A percentile compares a stretch with the other conserved stretches of the same genome.
phyloP scores from a whole-genome alignment of 1,140 invertebrate species.

The Batillaria attramentaria region DNA sequence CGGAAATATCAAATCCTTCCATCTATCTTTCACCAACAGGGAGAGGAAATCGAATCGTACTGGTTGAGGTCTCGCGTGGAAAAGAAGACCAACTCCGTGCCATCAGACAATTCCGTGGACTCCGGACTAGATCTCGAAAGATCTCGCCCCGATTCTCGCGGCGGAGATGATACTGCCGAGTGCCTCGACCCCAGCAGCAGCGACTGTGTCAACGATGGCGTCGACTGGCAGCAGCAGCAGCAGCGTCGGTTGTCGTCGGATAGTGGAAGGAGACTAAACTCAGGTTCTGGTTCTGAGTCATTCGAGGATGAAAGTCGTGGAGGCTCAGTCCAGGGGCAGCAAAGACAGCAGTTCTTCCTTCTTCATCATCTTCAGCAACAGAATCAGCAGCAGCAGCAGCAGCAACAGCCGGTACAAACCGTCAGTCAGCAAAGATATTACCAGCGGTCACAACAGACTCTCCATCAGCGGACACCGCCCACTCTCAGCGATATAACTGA shows the following conservation, averaged over 20 bases:
- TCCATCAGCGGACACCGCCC: background rate
- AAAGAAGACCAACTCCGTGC: constrained; percentile 1
- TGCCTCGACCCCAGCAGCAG: background rate
- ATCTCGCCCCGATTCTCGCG: background rate
- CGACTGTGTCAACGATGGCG: background rate
- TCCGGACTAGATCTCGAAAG: constrained; percentile 21
- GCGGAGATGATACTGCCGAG: constrained; percentile 5
- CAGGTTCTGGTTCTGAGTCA: background rate
- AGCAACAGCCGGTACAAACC: background rate
- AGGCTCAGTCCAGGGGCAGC: background rate
- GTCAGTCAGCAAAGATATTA: constrained; percentile 4
- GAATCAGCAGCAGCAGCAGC: background rate
- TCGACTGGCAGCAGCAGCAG: no score
- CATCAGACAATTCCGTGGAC: constrained; percentile 23
- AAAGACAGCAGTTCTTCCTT: background rate
- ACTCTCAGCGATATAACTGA: constrained; percentile 16
- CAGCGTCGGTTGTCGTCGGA: background rate
- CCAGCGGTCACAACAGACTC: background rate
- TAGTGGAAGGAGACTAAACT: background rate
- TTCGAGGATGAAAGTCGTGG: background rate
- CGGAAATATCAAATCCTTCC: background rate
- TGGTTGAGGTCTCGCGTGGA: constrained; percentile 7
- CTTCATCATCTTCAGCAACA: background rate
- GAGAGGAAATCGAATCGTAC: constrained; percentile 27
- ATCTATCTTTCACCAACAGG: background rate